A percentile compares a stretch with the other conserved stretches of the same genome.
Evolutionary conservation across 2,888 invertebrate species (phyloP).

Genomic region (Phymatocera aterrima): DNA sequence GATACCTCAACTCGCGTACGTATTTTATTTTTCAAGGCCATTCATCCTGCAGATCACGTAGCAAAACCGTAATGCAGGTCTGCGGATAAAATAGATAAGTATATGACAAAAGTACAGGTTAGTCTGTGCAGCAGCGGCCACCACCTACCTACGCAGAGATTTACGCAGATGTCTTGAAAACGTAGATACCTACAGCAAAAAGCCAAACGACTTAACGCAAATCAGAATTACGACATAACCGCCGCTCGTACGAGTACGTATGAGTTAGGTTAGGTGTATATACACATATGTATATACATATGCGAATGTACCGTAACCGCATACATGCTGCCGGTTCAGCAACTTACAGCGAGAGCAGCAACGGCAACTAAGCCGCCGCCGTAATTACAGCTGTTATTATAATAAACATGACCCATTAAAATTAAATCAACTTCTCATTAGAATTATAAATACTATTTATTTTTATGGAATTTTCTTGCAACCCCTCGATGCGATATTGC

Average conservation of each 20-base stretch:
- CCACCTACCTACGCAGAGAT: too few relatives aligned
- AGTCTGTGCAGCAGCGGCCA: background rate
- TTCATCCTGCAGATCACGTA: too few relatives aligned
- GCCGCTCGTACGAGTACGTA: background rate
- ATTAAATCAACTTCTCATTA: conserved; percentile 64
- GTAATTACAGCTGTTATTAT: conserved; percentile 59
- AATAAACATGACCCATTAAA: conserved; percentile 62
- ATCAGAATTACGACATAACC: conserved; percentile 12
- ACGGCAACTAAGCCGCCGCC: background rate
- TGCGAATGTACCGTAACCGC: conserved; percentile 8
- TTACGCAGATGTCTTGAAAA: background rate
- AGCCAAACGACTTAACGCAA: conserved; percentile 19
- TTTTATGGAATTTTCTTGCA: too few relatives aligned
- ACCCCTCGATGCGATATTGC: too few relatives aligned
- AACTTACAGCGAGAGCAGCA: background rate
- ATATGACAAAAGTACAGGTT: too few relatives aligned
- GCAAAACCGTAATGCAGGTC: too few relatives aligned
- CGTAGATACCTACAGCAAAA: background rate
- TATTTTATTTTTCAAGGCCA: too few relatives aligned
- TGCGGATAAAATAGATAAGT: too few relatives aligned
- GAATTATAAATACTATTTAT: conserved; percentile 49
- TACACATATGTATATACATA: background rate
- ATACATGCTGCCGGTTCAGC: background rate
- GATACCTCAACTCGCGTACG: too few relatives aligned
- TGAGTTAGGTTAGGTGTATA: background rate